Evolutionary conservation across 2,888 invertebrate species (phyloP).

Genomic region (Microctonus brassicae): DNA sequence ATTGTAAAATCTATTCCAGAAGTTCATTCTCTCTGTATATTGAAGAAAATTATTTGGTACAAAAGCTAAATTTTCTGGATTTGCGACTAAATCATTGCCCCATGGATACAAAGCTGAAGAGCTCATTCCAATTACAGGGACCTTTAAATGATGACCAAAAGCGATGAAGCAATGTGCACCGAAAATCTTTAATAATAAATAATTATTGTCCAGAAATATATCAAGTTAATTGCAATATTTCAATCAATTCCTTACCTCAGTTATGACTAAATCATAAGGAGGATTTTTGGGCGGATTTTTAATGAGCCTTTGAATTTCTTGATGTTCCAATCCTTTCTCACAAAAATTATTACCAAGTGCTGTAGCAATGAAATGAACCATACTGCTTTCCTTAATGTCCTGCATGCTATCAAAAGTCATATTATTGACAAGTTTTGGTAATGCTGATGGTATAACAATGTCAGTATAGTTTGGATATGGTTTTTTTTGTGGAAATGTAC

Average conservation of each 20-base stretch:
- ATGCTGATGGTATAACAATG: slow-evolving; percentile 54
- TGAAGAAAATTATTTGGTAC: slow-evolving; percentile 47
- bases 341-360: slow-evolving; percentile 47
- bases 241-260: slow-evolving; percentile 48
- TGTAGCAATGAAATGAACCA: slow-evolving; percentile 27
- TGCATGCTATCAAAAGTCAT: slow-evolving; percentile 47
- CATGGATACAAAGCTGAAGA: slow-evolving; percentile 57
- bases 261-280: slow-evolving; percentile 57
- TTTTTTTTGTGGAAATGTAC: slow-evolving; percentile 62
- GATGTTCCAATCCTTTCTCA: slow-evolving; percentile 40
- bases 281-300: slow-evolving; percentile 53
- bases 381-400: neutral
- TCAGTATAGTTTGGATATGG: slow-evolving; percentile 62
- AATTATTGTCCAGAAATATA: neutral
- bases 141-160: slow-evolving; percentile 53
- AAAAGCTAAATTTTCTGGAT: slow-evolving; percentile 57
- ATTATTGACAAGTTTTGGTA: slow-evolving; percentile 46
- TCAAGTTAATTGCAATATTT: neutral
- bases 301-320: slow-evolving; percentile 50
- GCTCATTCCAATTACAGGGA: slow-evolving; percentile 56
- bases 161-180: slow-evolving; percentile 57
- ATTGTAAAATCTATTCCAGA: slow-evolving; percentile 56
- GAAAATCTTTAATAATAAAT: slow-evolving; percentile 51
- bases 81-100: slow-evolving; percentile 52
- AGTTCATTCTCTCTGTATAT: slow-evolving; percentile 46